Percentiles rank a stretch among this genome's conserved stretches.
Evolutionary conservation across 2,113 vertebrate species (phyloP).

Genomic region (Turnix velox): DNA sequence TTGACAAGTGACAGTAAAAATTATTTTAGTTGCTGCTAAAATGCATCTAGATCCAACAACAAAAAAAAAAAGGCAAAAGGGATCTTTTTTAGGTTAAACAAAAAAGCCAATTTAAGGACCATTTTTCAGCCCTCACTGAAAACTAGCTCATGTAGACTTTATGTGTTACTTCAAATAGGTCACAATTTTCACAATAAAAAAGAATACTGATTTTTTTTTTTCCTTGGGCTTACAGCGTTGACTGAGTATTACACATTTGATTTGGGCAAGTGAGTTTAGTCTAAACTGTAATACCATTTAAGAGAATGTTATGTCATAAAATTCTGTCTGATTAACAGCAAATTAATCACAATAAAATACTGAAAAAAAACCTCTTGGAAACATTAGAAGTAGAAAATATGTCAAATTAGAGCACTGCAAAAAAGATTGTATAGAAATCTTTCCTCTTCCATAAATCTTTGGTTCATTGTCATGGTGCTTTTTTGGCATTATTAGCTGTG

Average conservation of each 20-base stretch:
- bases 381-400: no score
- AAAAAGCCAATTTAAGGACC: background rate
- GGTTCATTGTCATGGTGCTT: background rate
- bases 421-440: background rate
- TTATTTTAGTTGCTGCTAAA: background rate
- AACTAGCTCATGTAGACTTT: background rate
- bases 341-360: background rate
- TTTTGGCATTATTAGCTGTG: background rate
- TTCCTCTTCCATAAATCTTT: background rate
- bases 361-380: background rate
- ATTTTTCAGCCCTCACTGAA: background rate
- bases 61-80: background rate
- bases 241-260: background rate
- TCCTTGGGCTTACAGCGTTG: background rate
- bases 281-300: background rate
- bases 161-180: background rate
- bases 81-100: background rate
- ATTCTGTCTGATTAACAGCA: background rate
- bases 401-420: background rate
- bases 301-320: background rate
- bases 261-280: background rate
- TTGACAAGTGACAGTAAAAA: background rate
- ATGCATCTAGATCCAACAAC: background rate
- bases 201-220: background rate
- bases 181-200: background rate